Percentiles rank a stretch among this genome's conserved stretches.
phyloP scores from a whole-genome alignment of 1,140 invertebrate genomes.

The Battus philenor region DNA sequence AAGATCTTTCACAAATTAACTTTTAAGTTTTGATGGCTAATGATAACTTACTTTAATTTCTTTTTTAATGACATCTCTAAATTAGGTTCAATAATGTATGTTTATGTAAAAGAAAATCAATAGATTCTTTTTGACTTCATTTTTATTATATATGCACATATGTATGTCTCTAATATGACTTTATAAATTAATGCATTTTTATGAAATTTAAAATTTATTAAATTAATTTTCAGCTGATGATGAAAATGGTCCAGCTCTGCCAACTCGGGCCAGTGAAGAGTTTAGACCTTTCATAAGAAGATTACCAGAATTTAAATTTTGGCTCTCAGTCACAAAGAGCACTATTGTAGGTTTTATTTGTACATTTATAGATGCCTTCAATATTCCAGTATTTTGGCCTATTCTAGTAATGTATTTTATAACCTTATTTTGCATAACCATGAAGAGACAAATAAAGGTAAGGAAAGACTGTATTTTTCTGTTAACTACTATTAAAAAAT shows the following conservation, averaged over 20 bases:
- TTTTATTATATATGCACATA: too few relatives aligned
- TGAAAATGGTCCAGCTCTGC: constrained; percentile 93
- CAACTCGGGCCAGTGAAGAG: constrained; percentile 96
- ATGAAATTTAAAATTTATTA: too few relatives aligned
- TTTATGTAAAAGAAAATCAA: too few relatives aligned
- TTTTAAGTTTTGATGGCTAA: too few relatives aligned
- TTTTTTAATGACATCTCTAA: too few relatives aligned
- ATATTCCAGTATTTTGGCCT: constrained; percentile 99
- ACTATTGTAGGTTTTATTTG: constrained; percentile 94
- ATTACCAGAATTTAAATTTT: constrained; percentile 99
- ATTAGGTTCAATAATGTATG: too few relatives aligned
- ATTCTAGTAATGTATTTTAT: constrained; percentile 99
- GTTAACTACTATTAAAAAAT: too few relatives aligned
- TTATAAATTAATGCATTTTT: too few relatives aligned
- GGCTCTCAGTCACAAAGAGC: constrained; percentile 97
- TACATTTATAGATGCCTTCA: constrained; percentile 98
- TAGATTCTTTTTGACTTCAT: too few relatives aligned
- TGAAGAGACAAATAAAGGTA: constrained; percentile 99
- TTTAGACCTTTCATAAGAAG: constrained; percentile 98
- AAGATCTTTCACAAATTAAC: too few relatives aligned
- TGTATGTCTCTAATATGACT: too few relatives aligned
- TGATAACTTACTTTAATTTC: too few relatives aligned
- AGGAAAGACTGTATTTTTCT: constrained; percentile 79
- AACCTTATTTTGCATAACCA: constrained; percentile 97
- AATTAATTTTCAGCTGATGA: constrained; percentile 78